Evolutionary conservation across 2,797 vertebrate genomes (phyloP).

Genomic region (Darevskia nairensis): DNA sequence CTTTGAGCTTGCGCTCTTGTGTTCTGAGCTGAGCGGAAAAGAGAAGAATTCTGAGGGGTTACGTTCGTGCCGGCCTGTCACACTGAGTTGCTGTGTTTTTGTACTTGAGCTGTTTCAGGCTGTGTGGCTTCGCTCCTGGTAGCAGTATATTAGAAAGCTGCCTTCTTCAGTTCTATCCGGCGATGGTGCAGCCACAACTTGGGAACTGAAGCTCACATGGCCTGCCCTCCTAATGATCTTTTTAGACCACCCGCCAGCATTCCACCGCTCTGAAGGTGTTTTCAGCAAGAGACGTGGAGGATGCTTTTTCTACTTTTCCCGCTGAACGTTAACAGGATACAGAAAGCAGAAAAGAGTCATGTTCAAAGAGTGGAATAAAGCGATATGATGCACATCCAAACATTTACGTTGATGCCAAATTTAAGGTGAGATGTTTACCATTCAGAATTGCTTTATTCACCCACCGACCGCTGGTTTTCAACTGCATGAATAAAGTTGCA

Average conservation of each 20-base stretch:
- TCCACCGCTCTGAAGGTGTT: background rate
- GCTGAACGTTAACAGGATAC: too few relatives aligned
- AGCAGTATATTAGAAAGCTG: background rate
- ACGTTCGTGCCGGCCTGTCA: constrained; percentile 7
- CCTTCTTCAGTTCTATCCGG: constrained; percentile 8
- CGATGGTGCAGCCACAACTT: constrained; percentile 29
- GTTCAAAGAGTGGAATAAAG: too few relatives aligned
- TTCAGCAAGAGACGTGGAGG: background rate
- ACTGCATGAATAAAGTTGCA: too few relatives aligned
- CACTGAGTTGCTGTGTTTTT: constrained; percentile 24
- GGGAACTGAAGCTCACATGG: background rate
- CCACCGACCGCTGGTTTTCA: too few relatives aligned
- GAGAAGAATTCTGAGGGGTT: background rate
- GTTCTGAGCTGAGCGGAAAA: constrained; percentile 32
- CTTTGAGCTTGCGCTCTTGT: constrained; percentile 10
- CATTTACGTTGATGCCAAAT: too few relatives aligned
- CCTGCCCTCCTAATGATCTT: background rate
- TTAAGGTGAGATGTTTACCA: too few relatives aligned
- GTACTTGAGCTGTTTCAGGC: constrained; percentile 30
- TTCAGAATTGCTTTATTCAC: too few relatives aligned
- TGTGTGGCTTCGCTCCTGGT: constrained; percentile 39
- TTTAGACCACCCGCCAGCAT: background rate
- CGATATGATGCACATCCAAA: too few relatives aligned
- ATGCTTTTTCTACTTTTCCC: too few relatives aligned
- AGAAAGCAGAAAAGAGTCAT: too few relatives aligned